Percentiles rank a stretch among this genome's conserved stretches.
Conservation (phyloP, 2,888 invertebrate species). For the Caenorhabditis zanzibari region DNA sequence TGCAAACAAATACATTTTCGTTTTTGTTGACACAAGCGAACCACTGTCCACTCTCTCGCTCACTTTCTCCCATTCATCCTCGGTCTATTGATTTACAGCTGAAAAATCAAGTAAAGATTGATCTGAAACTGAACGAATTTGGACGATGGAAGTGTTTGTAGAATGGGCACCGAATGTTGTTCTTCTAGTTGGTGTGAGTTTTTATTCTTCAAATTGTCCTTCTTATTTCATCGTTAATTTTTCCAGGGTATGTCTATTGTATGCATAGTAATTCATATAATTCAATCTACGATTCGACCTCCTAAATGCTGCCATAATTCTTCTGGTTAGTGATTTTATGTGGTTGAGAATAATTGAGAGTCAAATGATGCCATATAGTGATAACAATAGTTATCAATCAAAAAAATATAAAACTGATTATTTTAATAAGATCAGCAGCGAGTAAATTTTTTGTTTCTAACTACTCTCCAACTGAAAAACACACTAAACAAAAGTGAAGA, state of each 20-base stretch:
- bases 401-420: constrained; percentile 19
- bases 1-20: constrained; percentile 50
- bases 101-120: constrained; percentile 43
- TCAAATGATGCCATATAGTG: constrained; percentile 27
- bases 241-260: constrained; percentile 61
- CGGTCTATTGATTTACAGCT: constrained; percentile 34
- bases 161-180: constrained; percentile 58
- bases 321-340: constrained; percentile 39
- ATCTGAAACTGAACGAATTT: constrained; percentile 43
- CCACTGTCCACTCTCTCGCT: constrained; percentile 58
- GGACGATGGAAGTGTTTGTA: constrained; percentile 50
- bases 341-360: constrained; percentile 6
- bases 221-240: neutral
- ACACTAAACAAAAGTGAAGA: neutral
- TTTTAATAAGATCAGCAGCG: constrained; percentile 27
- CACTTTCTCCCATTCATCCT: constrained; percentile 8
- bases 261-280: constrained; percentile 54
- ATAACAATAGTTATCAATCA: constrained; percentile 40
- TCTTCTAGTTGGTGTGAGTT: constrained; percentile 55
- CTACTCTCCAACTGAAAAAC: neutral
- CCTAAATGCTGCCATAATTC: constrained; percentile 59
- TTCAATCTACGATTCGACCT: constrained; percentile 60
- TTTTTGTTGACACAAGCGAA: constrained; percentile 53
- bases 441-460: neutral
- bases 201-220: neutral